A percentile compares a stretch with the other conserved stretches of the same genome.
These are phyloP conservation scores for Pelobates cultripes DNA, from an alignment of 2,797 vertebrate species.

Conservation along the genomic window DNA sequence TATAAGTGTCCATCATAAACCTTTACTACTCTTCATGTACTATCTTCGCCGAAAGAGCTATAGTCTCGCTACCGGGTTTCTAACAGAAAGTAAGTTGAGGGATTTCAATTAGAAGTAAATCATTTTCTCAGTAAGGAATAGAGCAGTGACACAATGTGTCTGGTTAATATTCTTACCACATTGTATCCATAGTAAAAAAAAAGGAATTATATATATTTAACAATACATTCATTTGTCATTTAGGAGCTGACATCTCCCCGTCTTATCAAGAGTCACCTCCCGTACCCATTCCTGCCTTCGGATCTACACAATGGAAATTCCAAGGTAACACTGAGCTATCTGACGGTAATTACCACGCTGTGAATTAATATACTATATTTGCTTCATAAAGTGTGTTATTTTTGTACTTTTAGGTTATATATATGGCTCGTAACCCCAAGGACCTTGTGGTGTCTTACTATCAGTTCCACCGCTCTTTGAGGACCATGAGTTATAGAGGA, in stretches of 20 bases:
- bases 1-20: no score
- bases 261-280: constrained; percentile 97
- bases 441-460: constrained; percentile 98
- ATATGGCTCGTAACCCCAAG: constrained; percentile 98
- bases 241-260: constrained; percentile 95
- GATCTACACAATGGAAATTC: constrained; percentile 94
- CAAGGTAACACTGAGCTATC: constrained; percentile 73
- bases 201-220: no score
- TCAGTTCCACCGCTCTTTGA: constrained; percentile 95
- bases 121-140: no score
- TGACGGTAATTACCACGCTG: no score
- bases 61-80: no score
- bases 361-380: neutral
- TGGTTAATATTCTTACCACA: no score
- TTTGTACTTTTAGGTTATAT: constrained; percentile 84
- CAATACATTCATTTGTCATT: constrained; percentile 4
- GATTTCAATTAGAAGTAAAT: no score
- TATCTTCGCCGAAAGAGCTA: no score
- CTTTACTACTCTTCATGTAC: no score
- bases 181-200: no score
- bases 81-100: no score
- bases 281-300: constrained; percentile 90
- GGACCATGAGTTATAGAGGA: constrained; percentile 98
- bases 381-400: neutral
- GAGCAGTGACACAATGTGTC: no score